Conservation (phyloP, 2,888 invertebrate genomes). For the Sarcophaga caerulescens region DNA sequence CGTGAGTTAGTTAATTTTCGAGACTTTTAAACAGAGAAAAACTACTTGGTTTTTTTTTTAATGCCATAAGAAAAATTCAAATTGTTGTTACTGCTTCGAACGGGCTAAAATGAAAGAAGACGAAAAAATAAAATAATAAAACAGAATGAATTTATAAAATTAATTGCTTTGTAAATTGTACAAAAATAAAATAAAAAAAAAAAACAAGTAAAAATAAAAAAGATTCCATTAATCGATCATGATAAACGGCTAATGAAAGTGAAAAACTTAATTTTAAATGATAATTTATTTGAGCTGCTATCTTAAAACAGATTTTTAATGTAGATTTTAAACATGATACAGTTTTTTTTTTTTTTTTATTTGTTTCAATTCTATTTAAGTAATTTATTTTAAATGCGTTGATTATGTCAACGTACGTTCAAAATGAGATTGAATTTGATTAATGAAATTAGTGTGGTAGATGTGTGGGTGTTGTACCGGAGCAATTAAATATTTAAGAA, state of each 20-base stretch:
- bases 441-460: too few species aligned
- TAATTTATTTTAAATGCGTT: conserved; percentile 3
- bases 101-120: conserved; percentile 54
- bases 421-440: conserved; percentile 2
- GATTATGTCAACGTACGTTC: conserved; percentile 32
- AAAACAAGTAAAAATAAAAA: too few species aligned
- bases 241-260: conserved; percentile 25
- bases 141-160: conserved; percentile 18
- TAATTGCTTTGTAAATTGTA: neutral
- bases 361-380: neutral
- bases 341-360: conserved; percentile 5
- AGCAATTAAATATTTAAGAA: too few species aligned
- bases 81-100: conserved; percentile 15
- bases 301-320: conserved; percentile 2
- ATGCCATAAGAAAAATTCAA: too few species aligned
- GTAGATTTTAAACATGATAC: neutral
- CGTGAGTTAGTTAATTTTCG: conserved; percentile 38
- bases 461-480: neutral
- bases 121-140: neutral
- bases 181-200: neutral
- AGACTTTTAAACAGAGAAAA: neutral
- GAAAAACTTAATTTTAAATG: conserved; percentile 30
- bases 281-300: conserved; percentile 24
- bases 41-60: too few species aligned
- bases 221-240: neutral